Percentiles rank a stretch among this genome's conserved stretches.
Conservation (phyloP, 2,888 invertebrate species). For the Theretra japonica region DNA sequence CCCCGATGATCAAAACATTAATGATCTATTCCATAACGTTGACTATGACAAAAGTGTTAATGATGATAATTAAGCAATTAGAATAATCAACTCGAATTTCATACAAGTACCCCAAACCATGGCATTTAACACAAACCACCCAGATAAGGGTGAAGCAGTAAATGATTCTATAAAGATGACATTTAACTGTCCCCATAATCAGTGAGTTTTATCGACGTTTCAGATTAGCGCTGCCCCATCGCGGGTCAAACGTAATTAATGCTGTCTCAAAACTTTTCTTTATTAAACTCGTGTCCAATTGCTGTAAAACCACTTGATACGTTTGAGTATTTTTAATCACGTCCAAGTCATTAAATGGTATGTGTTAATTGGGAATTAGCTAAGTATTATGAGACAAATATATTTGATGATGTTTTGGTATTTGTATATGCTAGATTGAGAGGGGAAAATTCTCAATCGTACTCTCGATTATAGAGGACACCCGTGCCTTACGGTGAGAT, state of each 20-base stretch:
- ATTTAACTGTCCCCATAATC: conserved; percentile 19
- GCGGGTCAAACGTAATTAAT: conserved; percentile 65
- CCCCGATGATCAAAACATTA: too few species aligned
- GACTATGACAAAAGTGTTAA: not conserved
- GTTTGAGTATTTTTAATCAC: not conserved
- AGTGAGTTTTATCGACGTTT: not conserved
- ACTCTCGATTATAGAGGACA: too few species aligned
- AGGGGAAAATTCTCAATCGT: too few species aligned
- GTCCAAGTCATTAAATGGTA: not conserved
- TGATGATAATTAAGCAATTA: not conserved
- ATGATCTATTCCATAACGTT: too few species aligned
- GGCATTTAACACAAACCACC: not conserved
- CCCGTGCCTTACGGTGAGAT: too few species aligned
- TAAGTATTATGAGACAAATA: too few species aligned
- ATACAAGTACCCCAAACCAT: not conserved
- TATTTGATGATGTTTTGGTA: too few species aligned
- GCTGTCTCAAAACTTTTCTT: conserved; percentile 59
- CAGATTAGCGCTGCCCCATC: conserved; percentile 39
- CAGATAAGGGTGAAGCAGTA: conserved; percentile 5
- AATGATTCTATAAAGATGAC: conserved; percentile 15
- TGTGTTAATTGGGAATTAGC: too few species aligned
- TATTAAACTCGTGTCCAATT: conserved; percentile 27
- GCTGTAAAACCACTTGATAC: conserved; percentile 12
- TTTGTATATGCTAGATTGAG: too few species aligned
- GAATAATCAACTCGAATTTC: not conserved